Evolutionary conservation across 2,113 vertebrate genomes (phyloP).

Genomic region (Cyanoliseus patagonus): DNA sequence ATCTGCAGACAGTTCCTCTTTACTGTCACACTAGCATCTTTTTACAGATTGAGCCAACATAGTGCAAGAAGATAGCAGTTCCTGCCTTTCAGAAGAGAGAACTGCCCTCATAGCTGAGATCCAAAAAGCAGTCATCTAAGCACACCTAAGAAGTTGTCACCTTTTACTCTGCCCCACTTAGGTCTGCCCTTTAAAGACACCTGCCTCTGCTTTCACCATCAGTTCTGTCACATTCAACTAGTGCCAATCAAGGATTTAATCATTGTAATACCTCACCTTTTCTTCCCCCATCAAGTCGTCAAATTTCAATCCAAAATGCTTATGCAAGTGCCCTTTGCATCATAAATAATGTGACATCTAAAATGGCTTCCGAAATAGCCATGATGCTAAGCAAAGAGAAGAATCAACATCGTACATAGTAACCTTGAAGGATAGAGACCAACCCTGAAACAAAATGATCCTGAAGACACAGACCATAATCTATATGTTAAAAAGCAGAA

Average conservation of each 20-base stretch:
- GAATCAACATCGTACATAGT: not conserved
- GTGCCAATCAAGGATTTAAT: not conserved
- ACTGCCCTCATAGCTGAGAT: not conserved
- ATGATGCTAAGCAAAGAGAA: not conserved
- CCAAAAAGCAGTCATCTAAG: not conserved
- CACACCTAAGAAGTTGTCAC: not conserved
- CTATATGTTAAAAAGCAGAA: not conserved
- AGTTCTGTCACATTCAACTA: not conserved
- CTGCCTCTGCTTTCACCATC: not conserved
- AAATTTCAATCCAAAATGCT: not conserved
- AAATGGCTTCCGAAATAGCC: not conserved
- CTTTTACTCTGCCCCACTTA: not conserved
- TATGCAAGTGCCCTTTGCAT: not conserved
- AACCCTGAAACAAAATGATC: not conserved
- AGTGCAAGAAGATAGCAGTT: not conserved
- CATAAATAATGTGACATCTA: not conserved
- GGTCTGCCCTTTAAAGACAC: not conserved
- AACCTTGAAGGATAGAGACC: not conserved
- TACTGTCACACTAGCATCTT: not conserved
- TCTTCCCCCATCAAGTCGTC: not conserved
- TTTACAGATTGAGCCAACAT: not conserved
- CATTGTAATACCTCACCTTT: not conserved
- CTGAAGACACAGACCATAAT: not conserved
- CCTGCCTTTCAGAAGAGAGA: not conserved
- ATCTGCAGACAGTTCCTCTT: not conserved